A percentile compares a stretch with the other conserved stretches of the same genome.
Conservation (phyloP, 2,797 vertebrate species). For the Capromys pilorides region DNA sequence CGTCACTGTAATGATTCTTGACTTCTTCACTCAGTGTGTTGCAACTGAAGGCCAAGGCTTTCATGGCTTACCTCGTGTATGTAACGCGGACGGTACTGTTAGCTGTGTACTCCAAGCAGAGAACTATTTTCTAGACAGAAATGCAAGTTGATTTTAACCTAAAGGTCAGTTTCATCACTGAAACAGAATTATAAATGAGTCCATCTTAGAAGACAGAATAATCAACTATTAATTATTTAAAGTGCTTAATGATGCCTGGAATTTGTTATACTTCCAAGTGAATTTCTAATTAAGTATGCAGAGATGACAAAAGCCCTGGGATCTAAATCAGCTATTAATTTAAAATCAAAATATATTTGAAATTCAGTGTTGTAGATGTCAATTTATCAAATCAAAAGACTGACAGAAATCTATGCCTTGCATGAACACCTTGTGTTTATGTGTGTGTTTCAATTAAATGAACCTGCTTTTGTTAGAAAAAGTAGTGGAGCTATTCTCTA, state of each 20-base stretch:
- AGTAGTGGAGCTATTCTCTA: not conserved
- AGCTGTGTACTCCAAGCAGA: conserved; percentile 52
- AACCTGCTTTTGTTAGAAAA: conserved; percentile 36
- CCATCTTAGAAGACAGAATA: conserved; percentile 73
- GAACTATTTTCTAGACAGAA: conserved; percentile 65
- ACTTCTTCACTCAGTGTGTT: conserved; percentile 46
- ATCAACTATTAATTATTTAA: conserved; percentile 82
- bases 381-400: conserved; percentile 34
- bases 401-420: not conserved
- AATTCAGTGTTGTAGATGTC: conserved; percentile 26
- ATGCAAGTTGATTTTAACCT: conserved; percentile 65
- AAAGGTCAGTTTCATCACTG: conserved; percentile 70
- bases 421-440: conserved; percentile 44
- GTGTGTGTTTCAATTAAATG: conserved; percentile 24
- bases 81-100: not conserved
- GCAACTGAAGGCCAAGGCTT: not conserved
- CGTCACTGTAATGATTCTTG: conserved; percentile 9
- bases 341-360: conserved; percentile 69
- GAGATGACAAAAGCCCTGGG: conserved; percentile 60
- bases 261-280: conserved; percentile 68
- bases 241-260: conserved; percentile 75
- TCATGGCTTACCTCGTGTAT: not conserved
- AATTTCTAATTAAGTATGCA: conserved; percentile 66
- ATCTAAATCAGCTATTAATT: conserved; percentile 70
- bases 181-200: conserved; percentile 70